These are phyloP conservation scores for Apaloderma vittatum DNA, from an alignment of 2,113 vertebrate genomes.

Conservation along the genomic window DNA sequence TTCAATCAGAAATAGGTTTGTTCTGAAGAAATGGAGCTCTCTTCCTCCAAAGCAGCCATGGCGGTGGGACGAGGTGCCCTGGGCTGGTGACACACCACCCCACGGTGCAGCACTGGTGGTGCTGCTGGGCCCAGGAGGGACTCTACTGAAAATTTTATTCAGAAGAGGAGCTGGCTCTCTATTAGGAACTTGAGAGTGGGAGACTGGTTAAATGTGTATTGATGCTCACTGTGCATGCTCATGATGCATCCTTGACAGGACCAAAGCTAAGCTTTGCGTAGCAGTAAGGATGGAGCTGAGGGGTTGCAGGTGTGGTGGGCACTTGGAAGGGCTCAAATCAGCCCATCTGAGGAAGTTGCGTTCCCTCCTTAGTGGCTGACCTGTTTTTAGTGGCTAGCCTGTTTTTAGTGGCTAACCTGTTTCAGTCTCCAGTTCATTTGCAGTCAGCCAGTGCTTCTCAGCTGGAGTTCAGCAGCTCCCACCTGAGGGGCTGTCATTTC, in stretches of 20 bases:
- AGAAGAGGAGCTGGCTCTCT: not conserved
- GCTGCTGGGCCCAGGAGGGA: not conserved
- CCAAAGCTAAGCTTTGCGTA: not conserved
- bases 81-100: accelerated
- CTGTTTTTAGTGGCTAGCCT: not conserved
- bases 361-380: not conserved
- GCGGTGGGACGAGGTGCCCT: not conserved
- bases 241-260: too few species aligned
- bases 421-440: not conserved
- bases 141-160: not conserved
- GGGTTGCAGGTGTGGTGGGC: not conserved
- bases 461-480: not conserved
- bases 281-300: not conserved
- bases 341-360: not conserved
- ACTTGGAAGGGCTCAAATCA: not conserved
- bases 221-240: accelerated
- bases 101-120: accelerated
- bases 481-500: not conserved
- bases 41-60: not conserved
- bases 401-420: not conserved
- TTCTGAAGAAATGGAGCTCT: not conserved
- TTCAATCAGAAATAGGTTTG: not conserved
- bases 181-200: not conserved
- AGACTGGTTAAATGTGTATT: not conserved
- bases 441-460: not conserved